Conservation (phyloP, 2,797 vertebrate genomes). For the Pseudochirops corinnae region DNA sequence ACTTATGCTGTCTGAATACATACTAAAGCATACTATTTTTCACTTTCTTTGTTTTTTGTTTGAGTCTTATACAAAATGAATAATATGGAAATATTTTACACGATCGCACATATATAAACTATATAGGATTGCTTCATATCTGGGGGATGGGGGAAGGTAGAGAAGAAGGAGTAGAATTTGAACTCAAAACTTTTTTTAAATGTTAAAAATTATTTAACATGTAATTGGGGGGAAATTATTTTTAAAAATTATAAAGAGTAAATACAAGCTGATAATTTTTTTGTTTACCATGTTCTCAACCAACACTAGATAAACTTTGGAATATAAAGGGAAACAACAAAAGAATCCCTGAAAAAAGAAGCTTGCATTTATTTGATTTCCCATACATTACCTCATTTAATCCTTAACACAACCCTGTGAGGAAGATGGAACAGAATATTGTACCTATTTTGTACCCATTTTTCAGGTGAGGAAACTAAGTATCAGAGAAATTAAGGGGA, state of each 20-base stretch:
- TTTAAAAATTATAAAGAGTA: neutral
- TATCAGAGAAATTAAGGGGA: conserved; percentile 37
- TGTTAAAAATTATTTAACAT: neutral
- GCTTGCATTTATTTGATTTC: neutral
- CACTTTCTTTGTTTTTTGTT: too few species aligned
- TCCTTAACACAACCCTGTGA: neutral
- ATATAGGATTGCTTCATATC: neutral
- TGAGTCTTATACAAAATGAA: neutral
- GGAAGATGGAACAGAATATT: neutral
- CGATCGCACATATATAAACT: neutral
- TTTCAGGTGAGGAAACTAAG: conserved; percentile 25
- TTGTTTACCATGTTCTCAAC: neutral
- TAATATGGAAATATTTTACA: neutral
- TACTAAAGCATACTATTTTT: neutral
- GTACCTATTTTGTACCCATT: neutral
- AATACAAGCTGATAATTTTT: neutral
- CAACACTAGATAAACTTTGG: neutral
- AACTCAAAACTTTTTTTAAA: neutral
- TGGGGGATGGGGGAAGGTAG: too few species aligned
- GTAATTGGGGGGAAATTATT: neutral
- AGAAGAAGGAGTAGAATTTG: neutral
- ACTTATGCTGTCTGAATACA: neutral
- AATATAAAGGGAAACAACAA: neutral
- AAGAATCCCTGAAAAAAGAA: neutral
- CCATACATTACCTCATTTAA: neutral